Evolutionary conservation across 2,888 invertebrate species (phyloP), one percentile per base, ranked within the genome.

Genomic region (Scaptomyza polygonia): DNA sequence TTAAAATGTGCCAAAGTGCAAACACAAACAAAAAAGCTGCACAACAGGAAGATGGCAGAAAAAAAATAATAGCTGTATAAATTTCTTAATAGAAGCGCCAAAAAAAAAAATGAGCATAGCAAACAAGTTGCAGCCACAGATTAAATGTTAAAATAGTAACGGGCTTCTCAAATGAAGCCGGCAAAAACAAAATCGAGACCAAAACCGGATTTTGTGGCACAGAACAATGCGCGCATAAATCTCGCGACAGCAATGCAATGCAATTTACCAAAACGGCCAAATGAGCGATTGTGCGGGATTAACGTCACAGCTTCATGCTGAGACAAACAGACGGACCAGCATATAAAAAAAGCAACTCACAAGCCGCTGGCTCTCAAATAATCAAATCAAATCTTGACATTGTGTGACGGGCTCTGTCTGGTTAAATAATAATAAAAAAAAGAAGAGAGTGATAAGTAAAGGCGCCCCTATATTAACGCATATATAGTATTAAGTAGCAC

Each of bases 191-290:
- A 68, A 77, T 40, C 36, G 58, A 77, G 80, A 45, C 32, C 68
- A 72, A 84, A 82, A 85, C 86, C 86, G 86, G 86, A 80, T 86
- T 82, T 82, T 78, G 70, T 72, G 77, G 65, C 67, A 79, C 77
- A 84, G 83, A 84, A 84, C 83, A 84, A 84, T 86, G 86, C 67
- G 79, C 67, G 72, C 85, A 84, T 84, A 86, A 84, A 84, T 84
- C 84, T 86, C 67, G 79, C 64, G 72, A 71, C 84, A 84, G 67
- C 63, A 47, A 43, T 47, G 47, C 72, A 66, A 66, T 75, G 85
- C 79, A 85, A 83, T 83, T 82, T 75, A 85, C 51, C 65, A 61
- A 72, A 75, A 52, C 61, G 61, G 56, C 61, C 67, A 72, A 72
- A 85, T 82, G 83, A 85, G 64, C 76, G 83, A 86, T 83, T 75